phyloP scores from a whole-genome alignment of 2,888 invertebrate genomes.

The Apamea crenata region DNA sequence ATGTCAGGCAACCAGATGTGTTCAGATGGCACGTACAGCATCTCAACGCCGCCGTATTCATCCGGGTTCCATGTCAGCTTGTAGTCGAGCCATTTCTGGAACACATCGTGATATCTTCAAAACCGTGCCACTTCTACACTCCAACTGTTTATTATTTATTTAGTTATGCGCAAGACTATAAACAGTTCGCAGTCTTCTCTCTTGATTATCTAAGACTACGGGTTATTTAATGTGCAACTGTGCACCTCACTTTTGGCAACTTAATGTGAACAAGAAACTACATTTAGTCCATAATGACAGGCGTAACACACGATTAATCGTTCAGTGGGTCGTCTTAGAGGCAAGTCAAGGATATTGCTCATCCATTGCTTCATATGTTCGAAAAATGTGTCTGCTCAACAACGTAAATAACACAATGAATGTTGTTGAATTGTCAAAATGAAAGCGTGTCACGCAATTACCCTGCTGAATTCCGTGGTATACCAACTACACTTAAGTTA shows the following conservation, averaged over 20 bases:
- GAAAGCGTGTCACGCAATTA: no score
- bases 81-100: constrained; percentile 97
- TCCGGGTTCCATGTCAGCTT: constrained; percentile 97
- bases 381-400: background rate
- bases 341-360: background rate
- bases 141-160: background rate
- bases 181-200: background rate
- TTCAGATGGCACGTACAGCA: constrained; percentile 98
- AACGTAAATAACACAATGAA: background rate
- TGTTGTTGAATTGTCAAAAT: background rate
- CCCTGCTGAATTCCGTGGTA: background rate
- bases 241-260: no score
- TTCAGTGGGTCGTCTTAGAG: no score
- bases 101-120: constrained; percentile 36
- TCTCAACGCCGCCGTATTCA: constrained; percentile 97
- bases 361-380: background rate
- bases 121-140: background rate
- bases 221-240: background rate
- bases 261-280: background rate
- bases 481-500: background rate
- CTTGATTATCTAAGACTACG: background rate
- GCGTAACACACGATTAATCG: background rate
- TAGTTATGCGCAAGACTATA: background rate
- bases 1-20: constrained; percentile 99
- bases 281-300: background rate